phyloP scores from a whole-genome alignment of 2,113 vertebrate species.

The Pseudonaja textilis region DNA sequence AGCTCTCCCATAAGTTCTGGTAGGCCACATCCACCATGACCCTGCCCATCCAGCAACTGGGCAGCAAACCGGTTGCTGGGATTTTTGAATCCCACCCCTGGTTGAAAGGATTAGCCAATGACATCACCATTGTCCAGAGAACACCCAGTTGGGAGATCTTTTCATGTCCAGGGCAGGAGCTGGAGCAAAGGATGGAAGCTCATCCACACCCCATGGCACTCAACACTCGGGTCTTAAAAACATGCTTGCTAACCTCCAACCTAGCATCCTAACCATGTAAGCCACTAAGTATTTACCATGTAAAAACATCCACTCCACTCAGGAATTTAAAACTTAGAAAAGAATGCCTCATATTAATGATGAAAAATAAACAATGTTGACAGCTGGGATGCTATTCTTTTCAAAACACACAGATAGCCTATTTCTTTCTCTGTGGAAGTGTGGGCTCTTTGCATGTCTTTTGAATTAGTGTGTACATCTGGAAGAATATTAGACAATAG shows the following conservation, averaged over 20 bases:
- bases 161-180: no score
- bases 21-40: no score
- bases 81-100: no score
- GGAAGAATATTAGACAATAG: not conserved
- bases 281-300: not conserved
- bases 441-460: conserved; percentile 21
- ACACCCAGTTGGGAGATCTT: no score
- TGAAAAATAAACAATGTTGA: not conserved
- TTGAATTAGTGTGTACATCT: conserved; percentile 22
- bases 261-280: not conserved
- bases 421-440: conserved; percentile 11
- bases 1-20: no score
- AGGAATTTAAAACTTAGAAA: not conserved
- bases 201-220: no score
- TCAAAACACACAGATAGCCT: not conserved
- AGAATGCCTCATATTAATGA: not conserved
- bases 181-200: no score
- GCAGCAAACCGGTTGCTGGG: no score
- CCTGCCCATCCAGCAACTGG: no score
- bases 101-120: no score
- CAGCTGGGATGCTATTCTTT: not conserved
- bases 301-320: not conserved
- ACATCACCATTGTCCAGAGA: no score
- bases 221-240: not conserved
- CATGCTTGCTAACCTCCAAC: not conserved